These are phyloP conservation scores for Scelioninae gen. 2 DNA, from an alignment of 2,888 invertebrate species.

Conservation along the genomic window DNA sequence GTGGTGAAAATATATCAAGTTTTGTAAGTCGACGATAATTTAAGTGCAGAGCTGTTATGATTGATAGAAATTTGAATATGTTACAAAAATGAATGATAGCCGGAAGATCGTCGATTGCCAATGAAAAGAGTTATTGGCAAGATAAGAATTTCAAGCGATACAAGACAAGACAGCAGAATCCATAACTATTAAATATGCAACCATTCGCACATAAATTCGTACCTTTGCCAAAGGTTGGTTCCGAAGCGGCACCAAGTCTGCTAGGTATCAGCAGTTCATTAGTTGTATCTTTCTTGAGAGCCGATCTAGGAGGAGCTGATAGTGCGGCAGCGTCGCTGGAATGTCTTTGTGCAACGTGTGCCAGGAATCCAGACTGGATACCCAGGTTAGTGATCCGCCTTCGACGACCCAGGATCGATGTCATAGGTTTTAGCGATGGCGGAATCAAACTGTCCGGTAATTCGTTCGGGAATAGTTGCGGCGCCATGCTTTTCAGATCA, in stretches of 20 bases:
- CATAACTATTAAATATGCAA: no score
- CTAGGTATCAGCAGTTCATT: slow-evolving; percentile 83
- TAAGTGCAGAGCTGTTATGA: no score
- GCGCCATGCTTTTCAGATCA: slow-evolving; percentile 89
- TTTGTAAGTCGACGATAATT: no score
- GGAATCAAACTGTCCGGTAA: slow-evolving; percentile 83
- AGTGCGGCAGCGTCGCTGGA: slow-evolving; percentile 86
- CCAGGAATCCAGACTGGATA: slow-evolving; percentile 89
- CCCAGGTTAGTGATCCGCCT: slow-evolving; percentile 80
- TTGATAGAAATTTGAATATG: no score
- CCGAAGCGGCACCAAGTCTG: slow-evolving; percentile 88
- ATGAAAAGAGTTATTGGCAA: no score
- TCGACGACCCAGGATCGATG: slow-evolving; percentile 77
- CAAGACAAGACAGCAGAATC: no score
- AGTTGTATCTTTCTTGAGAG: slow-evolving; percentile 86
- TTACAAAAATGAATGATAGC: no score
- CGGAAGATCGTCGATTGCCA: no score
- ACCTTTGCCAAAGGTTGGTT: slow-evolving; percentile 91
- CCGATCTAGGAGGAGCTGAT: slow-evolving; percentile 87
- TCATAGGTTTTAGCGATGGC: slow-evolving; percentile 80
- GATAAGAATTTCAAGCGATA: no score
- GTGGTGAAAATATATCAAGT: no score
- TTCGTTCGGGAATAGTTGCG: slow-evolving; percentile 87
- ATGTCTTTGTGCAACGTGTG: slow-evolving; percentile 86
- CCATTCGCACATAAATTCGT: no score